Evolutionary conservation across 2,113 vertebrate species (phyloP).

Genomic region (Lophura nycthemera): DNA sequence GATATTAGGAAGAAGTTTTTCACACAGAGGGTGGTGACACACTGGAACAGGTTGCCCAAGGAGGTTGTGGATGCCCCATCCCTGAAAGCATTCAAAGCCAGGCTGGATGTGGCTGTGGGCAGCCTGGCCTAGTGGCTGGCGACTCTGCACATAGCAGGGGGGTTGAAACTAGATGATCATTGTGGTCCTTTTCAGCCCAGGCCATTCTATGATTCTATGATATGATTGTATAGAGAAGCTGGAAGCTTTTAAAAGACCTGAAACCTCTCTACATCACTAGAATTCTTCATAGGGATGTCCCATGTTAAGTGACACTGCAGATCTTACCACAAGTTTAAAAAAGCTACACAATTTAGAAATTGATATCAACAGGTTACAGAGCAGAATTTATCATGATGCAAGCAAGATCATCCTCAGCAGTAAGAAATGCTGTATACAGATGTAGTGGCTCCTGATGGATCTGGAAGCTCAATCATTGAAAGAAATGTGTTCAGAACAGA

Average conservation of each 20-base stretch:
- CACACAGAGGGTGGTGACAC: too few relatives aligned
- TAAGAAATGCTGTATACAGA: background rate
- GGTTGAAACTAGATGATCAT: too few relatives aligned
- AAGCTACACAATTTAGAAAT: background rate
- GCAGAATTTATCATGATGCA: background rate
- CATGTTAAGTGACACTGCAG: background rate
- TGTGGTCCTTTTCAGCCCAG: too few relatives aligned
- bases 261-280: background rate
- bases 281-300: background rate
- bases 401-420: background rate
- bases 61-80: too few relatives aligned
- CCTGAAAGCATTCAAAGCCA: too few relatives aligned
- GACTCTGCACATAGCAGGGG: too few relatives aligned
- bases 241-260: background rate
- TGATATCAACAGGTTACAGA: background rate
- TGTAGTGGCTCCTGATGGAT: fast-evolving
- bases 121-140: too few relatives aligned
- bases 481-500: background rate
- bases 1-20: too few relatives aligned
- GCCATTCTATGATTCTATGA: too few relatives aligned
- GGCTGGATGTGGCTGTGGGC: too few relatives aligned
- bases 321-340: background rate
- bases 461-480: background rate
- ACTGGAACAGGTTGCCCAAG: too few relatives aligned
- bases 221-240: background rate